These are phyloP conservation scores for Drosophila suzukii DNA, from an alignment of 1,140 invertebrate species.

Conservation along the genomic window DNA sequence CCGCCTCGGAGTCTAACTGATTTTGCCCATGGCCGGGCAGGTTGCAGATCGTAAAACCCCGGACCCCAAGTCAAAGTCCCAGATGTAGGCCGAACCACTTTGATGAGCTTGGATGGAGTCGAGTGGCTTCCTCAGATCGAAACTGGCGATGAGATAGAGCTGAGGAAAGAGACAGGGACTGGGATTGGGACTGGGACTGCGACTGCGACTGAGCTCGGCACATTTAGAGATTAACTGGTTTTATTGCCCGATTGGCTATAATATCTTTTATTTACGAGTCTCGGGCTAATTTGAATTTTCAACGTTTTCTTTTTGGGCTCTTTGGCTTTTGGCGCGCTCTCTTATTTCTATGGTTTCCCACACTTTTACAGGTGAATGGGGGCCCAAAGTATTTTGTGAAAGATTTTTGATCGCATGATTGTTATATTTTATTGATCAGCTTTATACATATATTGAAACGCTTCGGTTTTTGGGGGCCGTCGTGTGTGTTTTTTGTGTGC, in stretches of 20 bases:
- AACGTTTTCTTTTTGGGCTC: slow-evolving; percentile 73
- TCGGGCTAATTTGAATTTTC: slow-evolving; percentile 84
- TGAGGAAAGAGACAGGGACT: slow-evolving; percentile 20
- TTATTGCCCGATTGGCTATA: slow-evolving; percentile 82
- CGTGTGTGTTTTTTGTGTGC: slow-evolving; percentile 65
- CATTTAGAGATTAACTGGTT: slow-evolving; percentile 84
- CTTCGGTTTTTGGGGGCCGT: slow-evolving; percentile 63
- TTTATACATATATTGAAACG: slow-evolving; percentile 62
- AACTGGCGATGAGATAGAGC: slow-evolving; percentile 32
- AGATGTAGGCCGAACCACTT: slow-evolving; percentile 54
- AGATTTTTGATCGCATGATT: slow-evolving; percentile 82
- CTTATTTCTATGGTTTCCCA: slow-evolving; percentile 78
- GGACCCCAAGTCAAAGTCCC: slow-evolving; percentile 14
- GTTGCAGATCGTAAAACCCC: slow-evolving; percentile 46
- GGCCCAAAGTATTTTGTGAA: slow-evolving; percentile 60
- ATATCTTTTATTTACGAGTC: slow-evolving; percentile 84
- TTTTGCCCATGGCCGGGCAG: slow-evolving; percentile 34
- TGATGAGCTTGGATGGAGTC: slow-evolving; percentile 31
- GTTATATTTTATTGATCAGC: slow-evolving; percentile 81
- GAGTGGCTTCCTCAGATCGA: slow-evolving; percentile 42
- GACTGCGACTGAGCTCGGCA: slow-evolving; percentile 41
- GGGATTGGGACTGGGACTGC: slow-evolving; percentile 7
- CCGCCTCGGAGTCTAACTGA: slow-evolving; percentile 42
- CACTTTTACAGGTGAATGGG: slow-evolving; percentile 83
- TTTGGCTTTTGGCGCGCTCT: slow-evolving; percentile 50